Evolutionary conservation across 2,888 invertebrate genomes (phyloP).

Genomic region (Bursaphelenchus okinawaensis): DNA sequence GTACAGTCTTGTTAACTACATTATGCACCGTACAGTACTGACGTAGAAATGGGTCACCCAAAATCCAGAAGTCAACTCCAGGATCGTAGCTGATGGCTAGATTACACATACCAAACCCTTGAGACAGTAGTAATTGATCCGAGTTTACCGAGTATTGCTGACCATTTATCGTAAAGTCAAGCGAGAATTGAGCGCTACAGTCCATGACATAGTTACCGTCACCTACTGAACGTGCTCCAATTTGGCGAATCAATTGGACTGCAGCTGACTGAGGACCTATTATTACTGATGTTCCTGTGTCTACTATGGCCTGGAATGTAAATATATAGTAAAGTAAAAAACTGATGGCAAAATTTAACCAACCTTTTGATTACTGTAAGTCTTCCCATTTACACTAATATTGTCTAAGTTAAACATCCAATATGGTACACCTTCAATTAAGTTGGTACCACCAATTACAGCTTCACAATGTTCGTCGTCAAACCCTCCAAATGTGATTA

Average conservation of each 20-base stretch:
- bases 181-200: slow-evolving; percentile 5
- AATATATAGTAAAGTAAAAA: background rate
- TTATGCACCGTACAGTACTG: background rate
- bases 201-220: background rate
- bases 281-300: slow-evolving; percentile 11
- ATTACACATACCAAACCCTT: background rate
- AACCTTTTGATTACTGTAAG: background rate
- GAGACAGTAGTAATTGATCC: background rate
- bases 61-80: background rate
- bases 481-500: slow-evolving; percentile 11
- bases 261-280: background rate
- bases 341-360: background rate
- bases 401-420: slow-evolving; percentile 2
- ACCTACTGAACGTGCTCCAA: background rate
- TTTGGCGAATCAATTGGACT: background rate
- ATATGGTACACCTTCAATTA: slow-evolving; percentile 1
- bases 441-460: background rate
- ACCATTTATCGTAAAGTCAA: background rate
- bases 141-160: background rate
- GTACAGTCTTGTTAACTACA: background rate
- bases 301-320: background rate
- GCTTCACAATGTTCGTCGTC: background rate
- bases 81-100: background rate
- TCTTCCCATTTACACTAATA: background rate
- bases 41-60: background rate